Conservation (phyloP, 2,797 vertebrate species). For the Loriculus beryllinus region DNA sequence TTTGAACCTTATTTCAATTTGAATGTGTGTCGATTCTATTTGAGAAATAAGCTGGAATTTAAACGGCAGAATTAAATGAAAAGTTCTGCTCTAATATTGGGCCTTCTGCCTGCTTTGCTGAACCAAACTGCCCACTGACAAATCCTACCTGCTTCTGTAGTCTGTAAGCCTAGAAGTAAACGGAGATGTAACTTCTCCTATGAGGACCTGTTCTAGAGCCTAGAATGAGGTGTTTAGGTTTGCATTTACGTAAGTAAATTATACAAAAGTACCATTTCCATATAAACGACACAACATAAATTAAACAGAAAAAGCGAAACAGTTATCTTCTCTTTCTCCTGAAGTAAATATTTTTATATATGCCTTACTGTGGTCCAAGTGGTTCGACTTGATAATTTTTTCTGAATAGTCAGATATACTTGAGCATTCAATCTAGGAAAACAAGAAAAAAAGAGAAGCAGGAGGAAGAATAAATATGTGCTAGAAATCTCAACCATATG, state of each 20-base stretch:
- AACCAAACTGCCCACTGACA: background rate
- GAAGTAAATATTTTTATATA: background rate
- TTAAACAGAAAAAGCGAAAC: background rate
- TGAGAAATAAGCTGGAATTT: background rate
- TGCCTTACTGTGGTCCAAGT: conserved; percentile 92
- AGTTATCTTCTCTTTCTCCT: background rate
- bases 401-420: conserved; percentile 98
- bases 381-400: conserved; percentile 99
- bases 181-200: background rate
- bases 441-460: background rate
- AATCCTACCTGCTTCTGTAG: background rate
- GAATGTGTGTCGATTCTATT: background rate
- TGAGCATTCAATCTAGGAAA: conserved; percentile 94
- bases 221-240: background rate
- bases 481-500: background rate
- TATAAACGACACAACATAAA: background rate
- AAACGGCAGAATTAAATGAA: background rate
- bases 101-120: background rate
- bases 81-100: background rate
- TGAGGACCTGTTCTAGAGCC: background rate
- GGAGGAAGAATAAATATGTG: background rate
- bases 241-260: background rate
- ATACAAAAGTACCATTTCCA: background rate
- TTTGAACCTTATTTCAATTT: background rate
- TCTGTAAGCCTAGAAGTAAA: background rate